Conservation (phyloP, 1,140 invertebrate genomes). For the Hermetia illucens region DNA sequence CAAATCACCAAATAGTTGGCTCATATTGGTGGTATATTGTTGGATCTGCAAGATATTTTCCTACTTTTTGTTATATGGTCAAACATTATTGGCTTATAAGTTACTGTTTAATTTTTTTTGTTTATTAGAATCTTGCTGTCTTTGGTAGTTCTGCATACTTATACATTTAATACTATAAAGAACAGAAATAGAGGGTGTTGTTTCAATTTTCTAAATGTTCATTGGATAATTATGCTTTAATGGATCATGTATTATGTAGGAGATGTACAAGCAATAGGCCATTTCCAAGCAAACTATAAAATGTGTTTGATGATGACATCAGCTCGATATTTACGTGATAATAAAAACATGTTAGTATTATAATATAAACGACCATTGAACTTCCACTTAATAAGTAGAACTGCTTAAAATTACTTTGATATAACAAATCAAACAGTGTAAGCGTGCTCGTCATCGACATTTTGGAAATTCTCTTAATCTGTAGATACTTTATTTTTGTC, state of each 20-base stretch:
- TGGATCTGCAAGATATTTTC: conserved; percentile 8
- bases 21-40: conserved; percentile 7
- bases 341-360: too few species aligned
- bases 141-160: background rate
- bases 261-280: too few species aligned
- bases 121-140: background rate
- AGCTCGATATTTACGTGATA: too few species aligned
- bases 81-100: background rate
- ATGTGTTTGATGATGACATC: too few species aligned
- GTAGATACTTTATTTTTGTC: conserved; percentile 2
- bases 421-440: too few species aligned
- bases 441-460: background rate
- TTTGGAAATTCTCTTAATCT: background rate
- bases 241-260: too few species aligned
- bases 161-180: conserved; percentile 3
- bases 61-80: conserved; percentile 1
- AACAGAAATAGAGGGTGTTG: conserved; percentile 4
- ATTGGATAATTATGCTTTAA: too few species aligned
- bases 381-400: too few species aligned
- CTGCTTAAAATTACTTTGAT: too few species aligned
- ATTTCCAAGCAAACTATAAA: too few species aligned
- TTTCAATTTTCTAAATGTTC: too few species aligned
- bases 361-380: too few species aligned
- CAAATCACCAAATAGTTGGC: conserved; percentile 9
- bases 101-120: background rate